Base-by-base conservation (phyloP, 2,797 vertebrate genomes). In the Cebuella pygmaea region DNA sequence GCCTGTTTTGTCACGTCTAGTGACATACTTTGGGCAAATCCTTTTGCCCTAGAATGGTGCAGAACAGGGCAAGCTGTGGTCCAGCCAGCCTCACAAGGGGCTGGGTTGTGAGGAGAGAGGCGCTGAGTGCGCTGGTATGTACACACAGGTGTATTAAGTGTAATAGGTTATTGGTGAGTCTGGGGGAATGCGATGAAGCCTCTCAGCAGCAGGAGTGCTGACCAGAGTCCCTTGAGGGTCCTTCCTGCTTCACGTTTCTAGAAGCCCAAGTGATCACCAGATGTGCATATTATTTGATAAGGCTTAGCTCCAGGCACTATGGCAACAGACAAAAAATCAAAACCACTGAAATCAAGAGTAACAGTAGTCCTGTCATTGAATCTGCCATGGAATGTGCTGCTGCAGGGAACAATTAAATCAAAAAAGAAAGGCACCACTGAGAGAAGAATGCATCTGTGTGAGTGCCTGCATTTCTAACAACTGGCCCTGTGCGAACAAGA, bases 261-360 rank as follows among this genome's bases (percentile, higher is more conserved):
- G 61, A 39, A 52, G 48, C 33, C 79, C 78, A 67, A 13, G 48
- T 74, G 13, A 48, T 85, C n/a, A 81, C n/a, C 13, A 41, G 67
- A 93, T 30, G 30, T 4, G 3, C 57, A 85, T 39, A 89, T 24
- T 61, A 79, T 90, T 27, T 90, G 90, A 81, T 88, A 83, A 88
- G 94, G 50, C 50, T 88, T 52, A 52, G 61, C 46, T 89, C 48
- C 39, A 76, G n/a, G 48, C 4, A 0, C 64, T 84, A 84, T 70
- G 88, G 90, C 78, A 95, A 94, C 22, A 79, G 44, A 87, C 80
- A 92, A 78, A 93, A 92, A 93, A 93, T 84, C 75, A 91, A 67
- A 95, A 90, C 48, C 7, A 17, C 50, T 67, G 64, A 94, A 91
- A 89, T 82, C 12, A 64, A 80, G 76, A 17, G 67, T 83, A 61